A percentile compares a stretch with the other conserved stretches of the same genome.
phyloP scores from a whole-genome alignment of 2,888 invertebrate genomes.

The Apamea sordens region DNA sequence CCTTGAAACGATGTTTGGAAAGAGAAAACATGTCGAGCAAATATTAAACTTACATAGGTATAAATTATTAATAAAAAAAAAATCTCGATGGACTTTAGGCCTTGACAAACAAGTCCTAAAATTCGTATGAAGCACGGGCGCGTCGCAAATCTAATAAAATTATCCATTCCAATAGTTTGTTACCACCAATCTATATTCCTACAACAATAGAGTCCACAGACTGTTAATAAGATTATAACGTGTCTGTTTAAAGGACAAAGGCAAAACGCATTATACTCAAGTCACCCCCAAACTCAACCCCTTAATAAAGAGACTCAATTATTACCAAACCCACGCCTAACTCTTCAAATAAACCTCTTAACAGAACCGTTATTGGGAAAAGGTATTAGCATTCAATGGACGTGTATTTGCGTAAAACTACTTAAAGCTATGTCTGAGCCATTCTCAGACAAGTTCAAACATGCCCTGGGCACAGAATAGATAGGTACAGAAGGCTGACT shows the following conservation, averaged over 20 bases:
- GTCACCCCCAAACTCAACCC: background rate
- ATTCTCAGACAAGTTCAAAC: slow-evolving; percentile 35
- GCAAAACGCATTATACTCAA: slow-evolving; percentile 5
- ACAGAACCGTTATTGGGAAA: slow-evolving; percentile 37
- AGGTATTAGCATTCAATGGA: slow-evolving; percentile 50
- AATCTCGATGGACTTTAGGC: background rate
- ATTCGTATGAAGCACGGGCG: background rate
- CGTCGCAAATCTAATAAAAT: no score
- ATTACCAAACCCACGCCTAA: slow-evolving; percentile 21
- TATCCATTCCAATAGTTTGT: background rate
- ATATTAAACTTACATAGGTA: no score
- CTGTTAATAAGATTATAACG: background rate
- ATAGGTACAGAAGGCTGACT: background rate
- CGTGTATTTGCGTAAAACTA: slow-evolving; percentile 55
- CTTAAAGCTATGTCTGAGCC: slow-evolving; percentile 44
- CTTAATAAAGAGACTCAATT: slow-evolving; percentile 25
- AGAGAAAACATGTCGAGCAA: no score
- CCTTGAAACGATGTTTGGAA: no score
- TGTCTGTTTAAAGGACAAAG: background rate
- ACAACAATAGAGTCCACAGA: background rate
- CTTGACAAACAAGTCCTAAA: background rate
- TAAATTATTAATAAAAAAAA: no score
- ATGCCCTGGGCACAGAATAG: slow-evolving; percentile 17
- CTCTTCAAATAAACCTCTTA: slow-evolving; percentile 15
- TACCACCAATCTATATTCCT: background rate